phyloP scores from a whole-genome alignment of 2,888 invertebrate genomes.

The Eristalinus sepulchralis region DNA sequence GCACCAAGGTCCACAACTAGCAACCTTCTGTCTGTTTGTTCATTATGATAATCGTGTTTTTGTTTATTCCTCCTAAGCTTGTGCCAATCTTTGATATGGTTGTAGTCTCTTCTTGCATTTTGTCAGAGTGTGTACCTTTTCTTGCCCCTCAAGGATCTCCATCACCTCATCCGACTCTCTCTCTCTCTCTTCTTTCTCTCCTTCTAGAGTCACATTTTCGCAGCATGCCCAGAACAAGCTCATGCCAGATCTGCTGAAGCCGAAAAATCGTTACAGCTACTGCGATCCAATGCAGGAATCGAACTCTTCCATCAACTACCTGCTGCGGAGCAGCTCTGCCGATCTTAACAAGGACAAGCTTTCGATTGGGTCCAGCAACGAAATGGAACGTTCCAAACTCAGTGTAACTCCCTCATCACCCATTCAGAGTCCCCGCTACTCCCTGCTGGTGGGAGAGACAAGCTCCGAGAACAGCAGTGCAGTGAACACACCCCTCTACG shows the following conservation, averaged over 20 bases:
- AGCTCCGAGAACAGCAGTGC: slow-evolving; percentile 81
- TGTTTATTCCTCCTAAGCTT: slow-evolving; percentile 44
- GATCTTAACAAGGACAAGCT: slow-evolving; percentile 74
- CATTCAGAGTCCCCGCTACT: slow-evolving; percentile 80
- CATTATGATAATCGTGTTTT: slow-evolving; percentile 23
- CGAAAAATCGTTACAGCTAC: slow-evolving; percentile 77
- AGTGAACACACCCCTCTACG: slow-evolving; percentile 80
- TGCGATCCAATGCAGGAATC: slow-evolving; percentile 73
- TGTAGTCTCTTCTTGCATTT: slow-evolving; percentile 27
- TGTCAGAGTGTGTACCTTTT: slow-evolving; percentile 40
- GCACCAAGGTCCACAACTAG: neutral
- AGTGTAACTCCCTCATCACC: slow-evolving; percentile 80
- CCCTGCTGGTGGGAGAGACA: slow-evolving; percentile 80
- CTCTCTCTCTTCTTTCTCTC: neutral
- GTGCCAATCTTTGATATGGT: slow-evolving; percentile 62
- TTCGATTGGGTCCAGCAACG: slow-evolving; percentile 65
- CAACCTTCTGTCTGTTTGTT: slow-evolving; percentile 23
- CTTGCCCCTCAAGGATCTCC: neutral
- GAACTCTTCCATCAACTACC: slow-evolving; percentile 70
- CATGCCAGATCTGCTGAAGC: slow-evolving; percentile 73
- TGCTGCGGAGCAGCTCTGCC: slow-evolving; percentile 75
- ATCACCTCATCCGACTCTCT: neutral
- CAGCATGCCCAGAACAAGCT: slow-evolving; percentile 71
- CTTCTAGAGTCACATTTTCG: slow-evolving; percentile 67
- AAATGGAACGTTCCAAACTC: slow-evolving; percentile 77